A percentile compares a stretch with the other conserved stretches of the same genome.
These are phyloP conservation scores for Cheilosia vernalis DNA, from an alignment of 2,888 invertebrate genomes.

Conservation along the genomic window DNA sequence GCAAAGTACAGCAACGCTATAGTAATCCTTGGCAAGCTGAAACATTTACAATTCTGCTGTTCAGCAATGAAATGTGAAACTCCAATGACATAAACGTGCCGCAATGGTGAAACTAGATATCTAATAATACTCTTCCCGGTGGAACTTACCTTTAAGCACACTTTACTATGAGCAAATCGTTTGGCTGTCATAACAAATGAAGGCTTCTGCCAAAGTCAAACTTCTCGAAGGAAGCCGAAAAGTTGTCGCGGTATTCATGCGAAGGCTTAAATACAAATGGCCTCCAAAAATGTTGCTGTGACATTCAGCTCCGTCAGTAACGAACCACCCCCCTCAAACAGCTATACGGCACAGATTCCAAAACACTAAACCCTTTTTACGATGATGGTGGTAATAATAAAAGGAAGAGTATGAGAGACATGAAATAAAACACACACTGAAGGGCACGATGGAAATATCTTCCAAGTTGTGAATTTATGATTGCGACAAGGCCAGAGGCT, in stretches of 20 bases:
- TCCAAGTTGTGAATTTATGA: constrained; percentile 53
- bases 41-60: too few species aligned
- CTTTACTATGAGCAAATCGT: constrained; percentile 25
- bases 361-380: background rate
- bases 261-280: constrained; percentile 28
- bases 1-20: too few species aligned
- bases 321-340: background rate
- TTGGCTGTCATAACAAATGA: constrained; percentile 14
- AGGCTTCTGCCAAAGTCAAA: constrained; percentile 19
- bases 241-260: background rate
- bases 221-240: background rate
- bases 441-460: constrained; percentile 29
- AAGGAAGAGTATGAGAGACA: background rate
- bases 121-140: constrained; percentile 16
- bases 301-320: constrained; percentile 12
- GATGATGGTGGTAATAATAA: constrained; percentile 14
- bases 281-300: constrained; percentile 4
- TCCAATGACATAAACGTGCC: constrained; percentile 3
- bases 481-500: constrained; percentile 53
- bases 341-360: background rate
- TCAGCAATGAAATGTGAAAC: too few species aligned
- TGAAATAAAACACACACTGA: constrained; percentile 2
- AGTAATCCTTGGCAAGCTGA: too few species aligned
- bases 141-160: background rate
- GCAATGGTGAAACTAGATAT: constrained; percentile 12